phyloP scores from a whole-genome alignment of 2,113 vertebrate genomes.

The Sorex fumeus region DNA sequence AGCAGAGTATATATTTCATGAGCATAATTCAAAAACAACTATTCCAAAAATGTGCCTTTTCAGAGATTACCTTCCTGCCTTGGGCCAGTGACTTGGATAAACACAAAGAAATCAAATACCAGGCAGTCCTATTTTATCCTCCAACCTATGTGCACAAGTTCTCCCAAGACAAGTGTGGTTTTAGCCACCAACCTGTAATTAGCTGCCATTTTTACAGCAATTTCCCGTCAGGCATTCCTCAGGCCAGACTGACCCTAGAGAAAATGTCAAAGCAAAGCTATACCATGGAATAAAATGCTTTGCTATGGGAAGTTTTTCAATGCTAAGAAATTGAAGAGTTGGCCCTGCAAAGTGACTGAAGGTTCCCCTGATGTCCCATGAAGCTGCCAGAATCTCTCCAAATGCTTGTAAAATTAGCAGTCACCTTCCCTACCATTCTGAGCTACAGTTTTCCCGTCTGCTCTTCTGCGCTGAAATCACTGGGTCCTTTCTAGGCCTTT shows the following conservation, averaged over 20 bases:
- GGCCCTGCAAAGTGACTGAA: not conserved
- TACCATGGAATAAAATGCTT: not conserved
- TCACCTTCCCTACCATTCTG: not conserved
- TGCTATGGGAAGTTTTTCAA: not conserved
- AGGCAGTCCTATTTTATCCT: conserved; percentile 61
- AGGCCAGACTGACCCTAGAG: conserved; percentile 14
- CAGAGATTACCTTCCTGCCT: conserved; percentile 75
- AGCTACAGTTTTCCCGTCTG: not conserved
- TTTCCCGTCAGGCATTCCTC: conserved; percentile 15
- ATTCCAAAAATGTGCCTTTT: conserved; percentile 83
- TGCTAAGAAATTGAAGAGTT: conserved; percentile 14
- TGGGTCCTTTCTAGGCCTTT: not conserved
- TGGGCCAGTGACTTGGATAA: conserved; percentile 76
- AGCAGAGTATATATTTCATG: conserved; percentile 68
- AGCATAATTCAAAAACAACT: conserved; percentile 77
- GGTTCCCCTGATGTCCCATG: not conserved
- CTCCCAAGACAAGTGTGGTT: conserved; percentile 73
- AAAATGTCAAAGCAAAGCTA: conserved; percentile 7
- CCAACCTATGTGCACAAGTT: conserved; percentile 58
- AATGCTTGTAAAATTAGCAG: not conserved
- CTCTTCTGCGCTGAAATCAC: not conserved
- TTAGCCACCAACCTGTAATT: conserved; percentile 68
- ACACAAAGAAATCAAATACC: conserved; percentile 81
- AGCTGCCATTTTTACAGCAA: conserved; percentile 59
- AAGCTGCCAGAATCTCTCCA: conserved; percentile 5